Percentiles rank a stretch among this genome's conserved stretches.
phyloP scores from a whole-genome alignment of 1,140 invertebrate genomes.

The Bombus turneri region DNA sequence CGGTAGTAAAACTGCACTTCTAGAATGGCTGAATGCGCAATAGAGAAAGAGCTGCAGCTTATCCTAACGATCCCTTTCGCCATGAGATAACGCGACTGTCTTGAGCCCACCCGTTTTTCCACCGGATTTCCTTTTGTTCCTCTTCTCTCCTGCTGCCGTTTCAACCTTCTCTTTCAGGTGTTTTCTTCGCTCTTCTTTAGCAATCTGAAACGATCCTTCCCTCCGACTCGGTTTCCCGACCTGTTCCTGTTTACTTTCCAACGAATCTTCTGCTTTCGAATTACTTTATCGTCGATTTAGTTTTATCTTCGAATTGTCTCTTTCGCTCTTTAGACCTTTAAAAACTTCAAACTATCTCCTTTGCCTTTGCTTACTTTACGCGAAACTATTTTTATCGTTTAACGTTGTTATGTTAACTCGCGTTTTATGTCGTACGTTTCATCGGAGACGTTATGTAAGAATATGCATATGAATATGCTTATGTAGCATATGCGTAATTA shows the following conservation, averaged over 20 bases:
- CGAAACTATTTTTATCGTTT: no score
- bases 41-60: neutral
- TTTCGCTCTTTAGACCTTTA: neutral
- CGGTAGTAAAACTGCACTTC: neutral
- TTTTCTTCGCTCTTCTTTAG: neutral
- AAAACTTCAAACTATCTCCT: no score
- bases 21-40: neutral
- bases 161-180: neutral
- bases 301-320: neutral
- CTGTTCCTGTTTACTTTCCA: neutral
- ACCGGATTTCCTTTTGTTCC: neutral
- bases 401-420: neutral
- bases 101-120: slow-evolving; percentile 31
- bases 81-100: slow-evolving; percentile 56
- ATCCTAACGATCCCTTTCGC: slow-evolving; percentile 38
- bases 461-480: no score
- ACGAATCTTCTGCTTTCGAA: neutral
- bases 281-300: neutral
- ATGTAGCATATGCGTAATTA: no score
- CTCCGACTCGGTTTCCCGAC: no score
- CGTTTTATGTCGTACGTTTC: no score
- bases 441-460: no score
- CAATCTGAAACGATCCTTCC: neutral
- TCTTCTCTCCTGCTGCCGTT: slow-evolving; percentile 39
- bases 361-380: no score